Evolutionary conservation across 64 coral and sea anemone genomes (phyloP).

Genomic region (Pocillopora damicornis): DNA sequence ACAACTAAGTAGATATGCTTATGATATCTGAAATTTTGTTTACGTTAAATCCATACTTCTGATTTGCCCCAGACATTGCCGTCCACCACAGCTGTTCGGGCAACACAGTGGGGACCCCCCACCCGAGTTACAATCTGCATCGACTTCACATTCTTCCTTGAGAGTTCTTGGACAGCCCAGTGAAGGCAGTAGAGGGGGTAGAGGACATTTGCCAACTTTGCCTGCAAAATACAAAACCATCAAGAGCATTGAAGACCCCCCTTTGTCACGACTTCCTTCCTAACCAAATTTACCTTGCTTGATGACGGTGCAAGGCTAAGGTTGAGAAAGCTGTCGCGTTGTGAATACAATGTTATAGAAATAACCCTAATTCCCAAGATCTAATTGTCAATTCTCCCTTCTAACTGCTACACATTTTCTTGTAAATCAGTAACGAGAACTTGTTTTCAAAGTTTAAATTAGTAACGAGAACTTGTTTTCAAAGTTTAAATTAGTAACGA

Average conservation of each 20-base stretch:
- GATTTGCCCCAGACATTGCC: constrained; percentile 25
- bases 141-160: constrained; percentile 59
- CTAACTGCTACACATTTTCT: no score
- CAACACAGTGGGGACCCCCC: constrained; percentile 46
- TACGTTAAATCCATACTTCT: constrained; percentile 4
- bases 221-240: neutral
- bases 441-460: no score
- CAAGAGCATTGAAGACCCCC: neutral
- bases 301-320: no score
- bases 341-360: no score
- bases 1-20: neutral
- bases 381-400: no score
- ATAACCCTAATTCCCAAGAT: no score
- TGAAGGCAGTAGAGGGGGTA: neutral
- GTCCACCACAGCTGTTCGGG: constrained; percentile 29
- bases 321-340: no score
- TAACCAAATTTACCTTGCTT: no score
- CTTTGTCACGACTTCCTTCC: no score
- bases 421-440: no score
- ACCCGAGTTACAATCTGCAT: constrained; percentile 36
- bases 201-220: constrained; percentile 73
- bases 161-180: neutral
- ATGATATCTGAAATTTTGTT: neutral
- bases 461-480: no score
- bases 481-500: no score